Percentiles rank a stretch among this genome's conserved stretches.
phyloP scores from a whole-genome alignment of 2,797 vertebrate species.

The Sebastiscus tertius region DNA sequence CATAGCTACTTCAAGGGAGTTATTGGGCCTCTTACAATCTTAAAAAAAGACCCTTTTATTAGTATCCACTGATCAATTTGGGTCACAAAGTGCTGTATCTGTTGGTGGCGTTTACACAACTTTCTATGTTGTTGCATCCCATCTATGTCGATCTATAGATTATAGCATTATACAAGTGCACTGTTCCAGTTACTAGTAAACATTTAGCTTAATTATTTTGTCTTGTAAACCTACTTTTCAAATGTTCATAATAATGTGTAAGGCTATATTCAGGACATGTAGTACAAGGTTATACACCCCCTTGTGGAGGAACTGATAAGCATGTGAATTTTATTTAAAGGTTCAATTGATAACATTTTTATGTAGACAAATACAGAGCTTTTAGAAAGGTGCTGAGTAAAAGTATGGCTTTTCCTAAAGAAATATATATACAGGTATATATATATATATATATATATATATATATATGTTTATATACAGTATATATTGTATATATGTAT shows the following conservation, averaged over 20 bases:
- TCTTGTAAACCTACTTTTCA: not conserved
- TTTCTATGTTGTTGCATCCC: not conserved
- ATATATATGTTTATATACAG: too few species aligned
- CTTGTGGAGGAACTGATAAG: constrained; percentile 72
- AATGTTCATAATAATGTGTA: not conserved
- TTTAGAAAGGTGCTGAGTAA: too few species aligned
- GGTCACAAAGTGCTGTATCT: not conserved
- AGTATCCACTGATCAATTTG: not conserved
- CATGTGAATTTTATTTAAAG: not conserved
- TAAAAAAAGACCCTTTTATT: not conserved
- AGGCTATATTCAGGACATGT: not conserved
- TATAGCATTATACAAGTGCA: not conserved
- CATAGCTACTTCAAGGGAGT: not conserved
- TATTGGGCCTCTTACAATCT: not conserved
- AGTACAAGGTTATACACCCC: constrained; percentile 66
- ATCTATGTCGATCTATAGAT: not conserved
- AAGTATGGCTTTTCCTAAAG: too few species aligned
- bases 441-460: too few species aligned
- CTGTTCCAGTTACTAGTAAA: not conserved
- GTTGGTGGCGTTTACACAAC: not conserved
- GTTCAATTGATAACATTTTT: not conserved
- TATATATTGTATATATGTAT: too few species aligned
- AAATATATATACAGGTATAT: too few species aligned
- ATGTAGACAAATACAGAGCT: too few species aligned
- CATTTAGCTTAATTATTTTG: not conserved